Conservation (phyloP, 1,140 invertebrate species). For the Aphidius ervi region DNA sequence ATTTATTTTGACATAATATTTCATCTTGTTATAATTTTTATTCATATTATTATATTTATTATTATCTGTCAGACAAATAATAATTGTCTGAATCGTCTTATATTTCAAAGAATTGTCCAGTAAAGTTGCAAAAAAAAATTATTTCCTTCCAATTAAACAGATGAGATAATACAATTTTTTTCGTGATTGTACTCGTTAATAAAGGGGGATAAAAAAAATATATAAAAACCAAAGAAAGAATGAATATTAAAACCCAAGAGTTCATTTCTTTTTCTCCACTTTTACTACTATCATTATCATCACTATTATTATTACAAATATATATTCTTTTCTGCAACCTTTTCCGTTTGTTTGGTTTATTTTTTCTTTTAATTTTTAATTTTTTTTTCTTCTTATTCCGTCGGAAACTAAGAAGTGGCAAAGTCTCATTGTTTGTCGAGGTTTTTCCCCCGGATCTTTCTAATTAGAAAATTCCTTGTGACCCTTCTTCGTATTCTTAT, state of each 20-base stretch:
- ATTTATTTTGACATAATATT: too few species aligned
- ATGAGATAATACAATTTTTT: slow-evolving; percentile 15
- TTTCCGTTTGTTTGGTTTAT: too few species aligned
- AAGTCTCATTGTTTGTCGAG: slow-evolving; percentile 26
- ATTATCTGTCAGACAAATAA: too few species aligned
- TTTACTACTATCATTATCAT: too few species aligned
- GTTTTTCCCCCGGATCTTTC: slow-evolving; percentile 35
- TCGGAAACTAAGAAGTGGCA: slow-evolving; percentile 19
- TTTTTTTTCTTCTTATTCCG: slow-evolving; percentile 24
- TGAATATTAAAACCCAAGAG: slow-evolving; percentile 28
- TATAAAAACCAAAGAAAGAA: not conserved
- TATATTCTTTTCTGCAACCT: too few species aligned
- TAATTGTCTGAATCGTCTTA: too few species aligned
- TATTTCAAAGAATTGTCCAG: too few species aligned
- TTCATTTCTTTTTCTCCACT: slow-evolving; percentile 28
- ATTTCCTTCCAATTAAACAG: slow-evolving; percentile 19
- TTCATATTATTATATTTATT: too few species aligned
- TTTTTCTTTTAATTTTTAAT: slow-evolving; percentile 21
- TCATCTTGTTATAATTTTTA: too few species aligned
- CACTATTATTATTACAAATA: too few species aligned
- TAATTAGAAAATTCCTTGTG: slow-evolving; percentile 48
- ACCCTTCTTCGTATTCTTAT: slow-evolving; percentile 21
- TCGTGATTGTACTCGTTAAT: slow-evolving; percentile 17
- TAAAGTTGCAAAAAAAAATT: not conserved
- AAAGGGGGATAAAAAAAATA: slow-evolving; percentile 15